phyloP scores from a whole-genome alignment of 2,888 invertebrate species.

The Lagria hirta region DNA sequence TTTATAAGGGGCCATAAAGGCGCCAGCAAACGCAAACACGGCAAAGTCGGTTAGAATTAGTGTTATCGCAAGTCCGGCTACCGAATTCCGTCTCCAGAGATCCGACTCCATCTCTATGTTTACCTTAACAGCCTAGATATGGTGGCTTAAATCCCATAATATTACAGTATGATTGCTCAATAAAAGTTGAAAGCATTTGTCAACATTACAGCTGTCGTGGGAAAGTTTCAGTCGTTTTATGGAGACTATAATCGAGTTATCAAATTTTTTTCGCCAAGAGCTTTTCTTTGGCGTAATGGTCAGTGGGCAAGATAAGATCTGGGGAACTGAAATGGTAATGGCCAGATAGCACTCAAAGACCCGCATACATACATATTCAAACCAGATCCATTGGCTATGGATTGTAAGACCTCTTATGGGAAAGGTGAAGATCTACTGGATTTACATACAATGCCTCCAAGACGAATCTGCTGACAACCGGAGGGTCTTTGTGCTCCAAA shows the following conservation, averaged over 20 bases:
- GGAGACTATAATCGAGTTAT: neutral
- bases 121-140: slow-evolving; percentile 21
- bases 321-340: no score
- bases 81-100: slow-evolving; percentile 26
- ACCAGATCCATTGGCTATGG: no score
- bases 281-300: neutral
- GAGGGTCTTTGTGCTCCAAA: slow-evolving; percentile 17
- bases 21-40: slow-evolving; percentile 26
- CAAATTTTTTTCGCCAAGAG: neutral
- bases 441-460: slow-evolving; percentile 33
- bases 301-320: neutral
- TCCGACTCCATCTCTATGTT: slow-evolving; percentile 20
- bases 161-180: slow-evolving; percentile 21
- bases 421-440: no score
- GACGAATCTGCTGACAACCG: slow-evolving; percentile 21
- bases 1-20: slow-evolving; percentile 27
- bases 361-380: no score
- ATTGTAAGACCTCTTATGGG: no score
- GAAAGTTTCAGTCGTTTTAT: slow-evolving; percentile 10
- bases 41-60: slow-evolving; percentile 27
- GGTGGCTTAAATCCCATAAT: slow-evolving; percentile 22
- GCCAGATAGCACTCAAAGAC: no score
- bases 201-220: slow-evolving; percentile 15
- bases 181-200: slow-evolving; percentile 19
- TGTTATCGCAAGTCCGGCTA: slow-evolving; percentile 24